Conservation (phyloP, 2,797 vertebrate species). For the Luscinia megarhynchos region DNA sequence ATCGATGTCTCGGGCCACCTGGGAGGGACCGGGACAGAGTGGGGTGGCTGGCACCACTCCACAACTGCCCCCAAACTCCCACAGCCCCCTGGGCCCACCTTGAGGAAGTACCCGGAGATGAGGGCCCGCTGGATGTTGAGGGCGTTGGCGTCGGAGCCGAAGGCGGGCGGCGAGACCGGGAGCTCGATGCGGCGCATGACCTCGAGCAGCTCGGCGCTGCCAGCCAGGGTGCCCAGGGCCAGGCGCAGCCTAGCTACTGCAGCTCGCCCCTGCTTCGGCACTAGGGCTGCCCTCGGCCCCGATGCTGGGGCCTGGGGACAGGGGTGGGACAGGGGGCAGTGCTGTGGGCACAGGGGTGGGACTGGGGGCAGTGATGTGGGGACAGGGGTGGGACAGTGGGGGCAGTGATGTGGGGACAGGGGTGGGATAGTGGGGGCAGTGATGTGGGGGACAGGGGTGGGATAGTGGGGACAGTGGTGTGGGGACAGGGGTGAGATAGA, state of each 20-base stretch:
- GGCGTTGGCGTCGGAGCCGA: slow-evolving; percentile 89
- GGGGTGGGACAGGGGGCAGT: too few species aligned
- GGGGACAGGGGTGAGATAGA: not conserved
- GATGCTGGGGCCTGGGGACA: too few species aligned
- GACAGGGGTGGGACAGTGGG: too few species aligned
- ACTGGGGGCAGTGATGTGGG: rapidly evolving
- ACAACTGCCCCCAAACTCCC: rapidly evolving
- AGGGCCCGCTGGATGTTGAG: slow-evolving; percentile 90
- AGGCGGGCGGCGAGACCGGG: slow-evolving; percentile 88
- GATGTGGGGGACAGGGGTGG: too few species aligned
- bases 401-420: too few species aligned
- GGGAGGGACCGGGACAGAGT: not conserved
- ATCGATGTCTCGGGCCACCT: slow-evolving; percentile 94
- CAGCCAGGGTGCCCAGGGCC: too few species aligned
- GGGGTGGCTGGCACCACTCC: rapidly evolving
- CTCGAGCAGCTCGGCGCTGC: slow-evolving; percentile 87
- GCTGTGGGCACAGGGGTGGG: rapidly evolving
- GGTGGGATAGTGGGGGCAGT: rapidly evolving
- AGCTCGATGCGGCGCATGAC: slow-evolving; percentile 94
- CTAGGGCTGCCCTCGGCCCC: too few species aligned
- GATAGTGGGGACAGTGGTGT: rapidly evolving
- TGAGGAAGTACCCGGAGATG: slow-evolving; percentile 94
- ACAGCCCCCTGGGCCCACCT: slow-evolving; percentile 22
- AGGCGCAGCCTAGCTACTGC: too few species aligned
- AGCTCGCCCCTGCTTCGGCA: slow-evolving; percentile 88